Conservation (phyloP, 1,140 invertebrate genomes). For the Heliconius himera region DNA sequence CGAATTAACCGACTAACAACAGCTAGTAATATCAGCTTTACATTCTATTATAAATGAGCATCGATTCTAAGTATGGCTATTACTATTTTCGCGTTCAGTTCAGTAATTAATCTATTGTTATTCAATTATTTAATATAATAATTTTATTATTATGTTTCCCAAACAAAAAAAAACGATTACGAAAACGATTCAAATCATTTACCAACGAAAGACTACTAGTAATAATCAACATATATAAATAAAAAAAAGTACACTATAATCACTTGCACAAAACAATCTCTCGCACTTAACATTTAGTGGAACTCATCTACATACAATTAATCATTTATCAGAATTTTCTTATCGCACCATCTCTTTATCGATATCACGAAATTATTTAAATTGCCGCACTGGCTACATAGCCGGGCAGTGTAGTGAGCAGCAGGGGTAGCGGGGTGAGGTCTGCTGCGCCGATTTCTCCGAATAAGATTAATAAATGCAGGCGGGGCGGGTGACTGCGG, state of each 20-base stretch:
- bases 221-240: not conserved
- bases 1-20: too few species aligned
- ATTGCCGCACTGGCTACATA: conserved; percentile 40
- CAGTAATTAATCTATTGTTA: too few species aligned
- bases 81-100: too few species aligned
- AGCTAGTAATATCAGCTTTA: too few species aligned
- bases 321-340: not conserved
- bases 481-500: conserved; percentile 62
- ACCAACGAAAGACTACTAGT: not conserved
- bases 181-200: too few species aligned
- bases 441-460: conserved; percentile 75
- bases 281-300: not conserved
- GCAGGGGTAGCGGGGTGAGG: conserved; percentile 43
- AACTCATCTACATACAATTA: conserved; percentile 9
- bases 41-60: too few species aligned
- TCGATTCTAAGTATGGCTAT: too few species aligned
- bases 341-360: conserved; percentile 22
- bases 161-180: too few species aligned
- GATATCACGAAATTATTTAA: conserved; percentile 36
- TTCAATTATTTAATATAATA: too few species aligned
- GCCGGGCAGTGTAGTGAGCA: conserved; percentile 40
- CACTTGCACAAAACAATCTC: not conserved
- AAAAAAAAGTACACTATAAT: not conserved
- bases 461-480: conserved; percentile 79
- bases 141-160: too few species aligned